A percentile compares a stretch with the other conserved stretches of the same genome.
These are phyloP conservation scores for Ridgeia piscesae DNA, from an alignment of 1,140 invertebrate genomes.

Conservation along the genomic window DNA sequence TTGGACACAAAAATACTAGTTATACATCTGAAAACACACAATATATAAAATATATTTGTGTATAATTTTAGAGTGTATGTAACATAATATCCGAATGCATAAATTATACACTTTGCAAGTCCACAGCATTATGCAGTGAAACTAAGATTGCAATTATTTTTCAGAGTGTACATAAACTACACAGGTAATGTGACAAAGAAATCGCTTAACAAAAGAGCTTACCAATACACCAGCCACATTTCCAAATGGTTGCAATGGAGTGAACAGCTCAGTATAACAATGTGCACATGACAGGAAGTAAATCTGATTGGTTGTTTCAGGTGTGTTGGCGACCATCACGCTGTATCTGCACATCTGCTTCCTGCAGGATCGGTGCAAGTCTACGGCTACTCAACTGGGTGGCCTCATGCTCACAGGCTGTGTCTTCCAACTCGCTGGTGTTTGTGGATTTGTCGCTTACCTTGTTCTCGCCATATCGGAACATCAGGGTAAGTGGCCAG, in stretches of 20 bases:
- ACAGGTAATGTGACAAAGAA: too few species aligned
- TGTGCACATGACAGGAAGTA: neutral
- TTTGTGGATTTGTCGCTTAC: constrained; percentile 44
- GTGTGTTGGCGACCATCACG: constrained; percentile 36
- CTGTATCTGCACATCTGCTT: constrained; percentile 39
- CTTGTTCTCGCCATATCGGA: constrained; percentile 35
- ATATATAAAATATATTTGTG: too few species aligned
- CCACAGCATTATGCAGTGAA: too few species aligned
- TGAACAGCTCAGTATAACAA: neutral
- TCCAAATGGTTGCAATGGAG: neutral
- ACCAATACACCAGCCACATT: neutral
- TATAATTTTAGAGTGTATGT: too few species aligned
- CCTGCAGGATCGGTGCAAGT: constrained; percentile 32
- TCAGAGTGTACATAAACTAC: too few species aligned
- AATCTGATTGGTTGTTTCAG: constrained; percentile 31
- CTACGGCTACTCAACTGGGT: constrained; percentile 29
- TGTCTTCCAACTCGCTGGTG: constrained; percentile 41
- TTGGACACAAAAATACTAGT: too few species aligned
- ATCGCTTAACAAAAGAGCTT: too few species aligned
- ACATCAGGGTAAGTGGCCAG: constrained; percentile 39
- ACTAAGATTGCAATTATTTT: too few species aligned
- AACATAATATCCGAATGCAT: too few species aligned
- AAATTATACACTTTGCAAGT: too few species aligned
- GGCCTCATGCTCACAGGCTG: constrained; percentile 42
- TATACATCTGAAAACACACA: too few species aligned